Evolutionary conservation across 2,888 invertebrate species (phyloP).

Genomic region (Resseliella maxima): DNA sequence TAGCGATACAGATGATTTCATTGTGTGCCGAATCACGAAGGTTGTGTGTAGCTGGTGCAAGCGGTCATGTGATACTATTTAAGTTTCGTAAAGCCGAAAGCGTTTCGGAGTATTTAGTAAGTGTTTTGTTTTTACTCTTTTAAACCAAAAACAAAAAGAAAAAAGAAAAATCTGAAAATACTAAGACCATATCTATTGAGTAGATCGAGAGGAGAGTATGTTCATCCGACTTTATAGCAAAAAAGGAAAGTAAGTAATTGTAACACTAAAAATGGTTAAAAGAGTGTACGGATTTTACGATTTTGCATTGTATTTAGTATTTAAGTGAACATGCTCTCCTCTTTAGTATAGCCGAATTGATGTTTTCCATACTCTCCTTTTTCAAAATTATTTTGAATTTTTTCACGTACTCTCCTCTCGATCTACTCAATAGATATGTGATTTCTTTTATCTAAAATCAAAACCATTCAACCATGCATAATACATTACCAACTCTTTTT

Average conservation of each 20-base stretch:
- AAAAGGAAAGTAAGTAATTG: too few relatives aligned
- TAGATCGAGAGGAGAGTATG: too few relatives aligned
- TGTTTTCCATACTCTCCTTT: too few relatives aligned
- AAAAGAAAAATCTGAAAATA: background rate
- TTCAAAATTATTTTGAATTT: too few relatives aligned
- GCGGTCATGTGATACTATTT: conserved; percentile 94
- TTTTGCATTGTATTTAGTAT: too few relatives aligned
- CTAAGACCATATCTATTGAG: too few relatives aligned
- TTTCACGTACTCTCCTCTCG: too few relatives aligned
- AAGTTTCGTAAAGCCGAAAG: conserved; percentile 94
- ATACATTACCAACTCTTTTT: conserved; percentile 56
- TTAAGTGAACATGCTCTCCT: too few relatives aligned
- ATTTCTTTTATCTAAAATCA: background rate
- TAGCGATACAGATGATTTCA: conserved; percentile 89
- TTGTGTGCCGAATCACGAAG: conserved; percentile 91
- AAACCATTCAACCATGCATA: background rate
- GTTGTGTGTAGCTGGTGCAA: conserved; percentile 89
- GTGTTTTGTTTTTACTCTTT: conserved; percentile 60
- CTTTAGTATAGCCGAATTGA: too few relatives aligned
- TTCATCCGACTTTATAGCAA: too few relatives aligned
- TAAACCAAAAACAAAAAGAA: background rate
- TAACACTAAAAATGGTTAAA: too few relatives aligned
- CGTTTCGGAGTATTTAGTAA: conserved; percentile 82
- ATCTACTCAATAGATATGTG: background rate
- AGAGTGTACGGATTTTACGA: too few relatives aligned